Conservation (phyloP, 2,888 invertebrate genomes). For the Neelides folsomi region DNA sequence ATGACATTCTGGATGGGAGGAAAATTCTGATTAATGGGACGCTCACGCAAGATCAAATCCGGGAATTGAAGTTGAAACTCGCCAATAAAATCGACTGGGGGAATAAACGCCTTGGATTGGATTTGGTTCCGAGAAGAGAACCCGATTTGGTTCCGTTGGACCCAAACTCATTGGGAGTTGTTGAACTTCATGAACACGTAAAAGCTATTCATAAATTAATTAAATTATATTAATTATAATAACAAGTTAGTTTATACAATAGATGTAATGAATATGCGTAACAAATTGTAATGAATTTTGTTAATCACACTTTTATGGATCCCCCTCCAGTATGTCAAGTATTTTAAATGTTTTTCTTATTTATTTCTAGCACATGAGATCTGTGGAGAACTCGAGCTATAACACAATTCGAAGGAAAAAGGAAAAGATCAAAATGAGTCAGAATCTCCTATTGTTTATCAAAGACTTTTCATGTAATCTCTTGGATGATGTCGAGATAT, state of each 20-base stretch:
- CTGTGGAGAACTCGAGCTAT: slow-evolving; percentile 19
- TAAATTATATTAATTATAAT: too few species aligned
- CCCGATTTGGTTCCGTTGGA: slow-evolving; percentile 82
- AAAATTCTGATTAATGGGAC: slow-evolving; percentile 74
- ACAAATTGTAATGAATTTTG: background rate
- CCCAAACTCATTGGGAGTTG: slow-evolving; percentile 47
- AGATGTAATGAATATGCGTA: too few species aligned
- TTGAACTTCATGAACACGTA: slow-evolving; percentile 67
- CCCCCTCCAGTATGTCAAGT: background rate
- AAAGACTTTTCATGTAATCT: slow-evolving; percentile 76
- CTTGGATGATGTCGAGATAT: slow-evolving; percentile 74
- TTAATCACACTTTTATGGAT: background rate
- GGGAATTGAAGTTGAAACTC: slow-evolving; percentile 70
- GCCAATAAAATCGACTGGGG: slow-evolving; percentile 93
- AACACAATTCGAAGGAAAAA: slow-evolving; percentile 15
- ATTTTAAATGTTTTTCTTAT: background rate
- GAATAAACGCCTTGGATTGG: slow-evolving; percentile 80
- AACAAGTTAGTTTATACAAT: too few species aligned
- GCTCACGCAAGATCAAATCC: slow-evolving; percentile 78
- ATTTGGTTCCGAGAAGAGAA: slow-evolving; percentile 79
- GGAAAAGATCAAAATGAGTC: slow-evolving; percentile 41
- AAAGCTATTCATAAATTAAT: background rate
- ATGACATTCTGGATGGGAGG: slow-evolving; percentile 72
- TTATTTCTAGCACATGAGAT: slow-evolving; percentile 18
- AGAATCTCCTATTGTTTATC: slow-evolving; percentile 76